Evolutionary conservation across 92 coral and sea anemone species (phyloP), one percentile per base, ranked within the genome.

Genomic region (Zoanthus gigantus): DNA sequence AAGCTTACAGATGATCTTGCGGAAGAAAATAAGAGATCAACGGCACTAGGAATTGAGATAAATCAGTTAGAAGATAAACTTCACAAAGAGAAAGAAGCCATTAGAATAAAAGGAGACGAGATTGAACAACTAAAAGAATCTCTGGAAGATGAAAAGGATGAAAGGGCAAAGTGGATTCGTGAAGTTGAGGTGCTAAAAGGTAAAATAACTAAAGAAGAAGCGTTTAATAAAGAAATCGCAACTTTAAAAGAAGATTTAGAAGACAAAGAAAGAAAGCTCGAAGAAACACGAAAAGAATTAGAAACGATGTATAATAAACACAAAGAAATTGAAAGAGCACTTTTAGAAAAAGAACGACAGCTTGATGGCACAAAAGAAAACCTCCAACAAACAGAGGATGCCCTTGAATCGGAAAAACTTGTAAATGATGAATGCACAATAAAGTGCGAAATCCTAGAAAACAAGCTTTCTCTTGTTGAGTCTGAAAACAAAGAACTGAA

Each of bases 361-460:
- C 30, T 81, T 47, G 74, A 68, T 18, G 74, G 14, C 74, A 81
- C 42, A 63, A 85, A 90, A 28, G 94, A 91, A n/a, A 61, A 90
- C 23, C 81, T 95, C n/a, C 83, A 77, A 82, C 93, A 90, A 30
- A 89, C 91, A 0, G 87, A 93, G 65, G 89, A 90, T 16, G 91
- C 88, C 23, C 88, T 93, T 71, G 79, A 93, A 82, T 91, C 98
- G 2, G 96, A 93, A 72, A 94, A 92, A 61, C 86, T 92, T 76
- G 90, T 94, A 2, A 94, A 91, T 23, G 86, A 93, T 31, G 93
- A 95, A 74, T 90, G 87, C 74, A 77, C 90, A 66, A 87, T 95
- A 60, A 93, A 90, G 74, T 95, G 98, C 31, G 92, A 93, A 58
- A 79, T 90, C 86, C 53, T 95, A 69, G 96, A 93, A 65, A 82